Conservation (phyloP, 30 jellyfish, hydroid and myxozoan genomes). For the Euphysa ruthae region DNA sequence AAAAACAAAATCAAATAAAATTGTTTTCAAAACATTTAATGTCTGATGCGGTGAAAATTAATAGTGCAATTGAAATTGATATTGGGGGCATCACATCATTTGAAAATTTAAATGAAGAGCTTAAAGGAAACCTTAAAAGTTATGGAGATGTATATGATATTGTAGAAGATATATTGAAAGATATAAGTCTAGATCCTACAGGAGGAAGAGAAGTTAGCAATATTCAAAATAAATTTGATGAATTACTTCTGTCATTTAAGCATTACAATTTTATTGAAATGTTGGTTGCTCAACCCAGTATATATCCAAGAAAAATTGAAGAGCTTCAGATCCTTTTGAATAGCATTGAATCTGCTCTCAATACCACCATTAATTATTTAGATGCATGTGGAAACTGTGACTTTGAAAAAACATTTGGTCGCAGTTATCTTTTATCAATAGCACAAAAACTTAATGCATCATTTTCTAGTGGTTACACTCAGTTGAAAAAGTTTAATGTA, state of each 20-base stretch:
- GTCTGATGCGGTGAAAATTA: too few relatives aligned
- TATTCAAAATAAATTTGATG: slow-evolving; percentile 56
- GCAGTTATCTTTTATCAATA: slow-evolving; percentile 32
- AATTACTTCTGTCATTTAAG: slow-evolving; percentile 20
- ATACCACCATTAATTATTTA: slow-evolving; percentile 27
- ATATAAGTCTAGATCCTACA: slow-evolving; percentile 57
- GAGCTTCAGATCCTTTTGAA: slow-evolving; percentile 48
- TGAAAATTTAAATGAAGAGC: neutral
- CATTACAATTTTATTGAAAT: slow-evolving; percentile 46
- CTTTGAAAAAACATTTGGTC: slow-evolving; percentile 55
- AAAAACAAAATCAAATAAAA: neutral
- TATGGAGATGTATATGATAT: slow-evolving; percentile 46
- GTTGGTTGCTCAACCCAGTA: slow-evolving; percentile 53
- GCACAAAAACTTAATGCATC: slow-evolving; percentile 30
- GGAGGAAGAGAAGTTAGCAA: slow-evolving; percentile 63
- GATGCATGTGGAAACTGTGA: slow-evolving; percentile 50
- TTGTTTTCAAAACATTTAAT: neutral
- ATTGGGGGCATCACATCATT: neutral
- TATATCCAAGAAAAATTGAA: slow-evolving; percentile 30
- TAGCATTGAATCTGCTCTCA: slow-evolving; percentile 28
- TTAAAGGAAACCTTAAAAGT: slow-evolving; percentile 38
- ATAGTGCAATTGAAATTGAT: too few relatives aligned
- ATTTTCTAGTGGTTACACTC: slow-evolving; percentile 1
- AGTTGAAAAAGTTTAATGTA: slow-evolving; percentile 32
- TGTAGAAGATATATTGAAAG: slow-evolving; percentile 40